A percentile compares a stretch with the other conserved stretches of the same genome.
Conservation (phyloP, 2,888 invertebrate species). For the Drosophila vallismaia region DNA sequence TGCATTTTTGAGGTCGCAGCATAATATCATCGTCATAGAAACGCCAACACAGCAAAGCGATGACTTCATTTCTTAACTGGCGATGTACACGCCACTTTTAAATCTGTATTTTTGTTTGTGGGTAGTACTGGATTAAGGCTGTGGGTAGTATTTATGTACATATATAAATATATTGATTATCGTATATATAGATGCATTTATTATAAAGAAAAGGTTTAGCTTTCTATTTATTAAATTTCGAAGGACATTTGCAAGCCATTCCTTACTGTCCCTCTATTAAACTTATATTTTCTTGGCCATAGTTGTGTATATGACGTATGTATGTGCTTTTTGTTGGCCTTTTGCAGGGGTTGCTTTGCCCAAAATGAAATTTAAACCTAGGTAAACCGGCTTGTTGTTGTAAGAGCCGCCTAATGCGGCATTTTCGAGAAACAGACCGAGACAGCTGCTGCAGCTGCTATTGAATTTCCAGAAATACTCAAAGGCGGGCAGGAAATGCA, state of each 20-base stretch:
- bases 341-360: constrained; percentile 54
- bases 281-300: background rate
- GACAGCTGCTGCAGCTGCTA: constrained; percentile 48
- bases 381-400: constrained; percentile 61
- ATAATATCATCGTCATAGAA: constrained; percentile 30
- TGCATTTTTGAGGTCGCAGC: constrained; percentile 39
- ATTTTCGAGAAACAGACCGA: constrained; percentile 48
- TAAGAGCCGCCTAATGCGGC: constrained; percentile 21
- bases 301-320: background rate
- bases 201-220: too few species aligned
- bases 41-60: constrained; percentile 35
- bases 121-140: background rate
- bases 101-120: background rate
- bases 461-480: constrained; percentile 47
- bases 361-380: constrained; percentile 47
- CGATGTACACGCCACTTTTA: constrained; percentile 13
- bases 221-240: too few species aligned
- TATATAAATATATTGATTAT: background rate
- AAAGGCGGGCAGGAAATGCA: constrained; percentile 56
- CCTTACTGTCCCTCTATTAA: too few species aligned
- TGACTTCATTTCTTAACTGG: constrained; percentile 66
- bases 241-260: too few species aligned
- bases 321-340: constrained; percentile 10
- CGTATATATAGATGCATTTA: background rate
- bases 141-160: background rate